A percentile compares a stretch with the other conserved stretches of the same genome.
These are phyloP conservation scores for Calephelis nemesis DNA, from an alignment of 1,140 invertebrate species.

Conservation along the genomic window DNA sequence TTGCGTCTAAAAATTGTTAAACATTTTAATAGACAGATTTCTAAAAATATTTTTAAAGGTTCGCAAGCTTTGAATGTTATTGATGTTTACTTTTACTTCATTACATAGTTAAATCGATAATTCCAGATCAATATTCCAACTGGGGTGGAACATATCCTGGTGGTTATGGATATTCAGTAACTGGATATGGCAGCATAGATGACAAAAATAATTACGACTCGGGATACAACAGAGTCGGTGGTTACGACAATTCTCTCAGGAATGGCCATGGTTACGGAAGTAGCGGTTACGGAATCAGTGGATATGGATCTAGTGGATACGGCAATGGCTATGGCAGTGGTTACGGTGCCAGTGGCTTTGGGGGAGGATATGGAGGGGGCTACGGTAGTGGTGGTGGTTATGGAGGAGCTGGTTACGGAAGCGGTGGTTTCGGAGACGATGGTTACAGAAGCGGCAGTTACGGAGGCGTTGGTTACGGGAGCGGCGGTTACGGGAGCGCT, in stretches of 20 bases:
- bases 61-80: too few species aligned
- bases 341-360: slow-evolving; percentile 2
- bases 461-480: slow-evolving; percentile 1
- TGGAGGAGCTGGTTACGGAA: not conserved
- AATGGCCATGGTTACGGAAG: slow-evolving; percentile 16
- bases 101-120: not conserved
- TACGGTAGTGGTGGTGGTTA: not conserved
- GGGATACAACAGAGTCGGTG: slow-evolving; percentile 25
- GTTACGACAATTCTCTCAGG: slow-evolving; percentile 34
- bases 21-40: too few species aligned
- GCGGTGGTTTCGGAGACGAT: not conserved
- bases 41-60: too few species aligned
- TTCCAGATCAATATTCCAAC: slow-evolving; percentile 55
- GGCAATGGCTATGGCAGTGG: not conserved
- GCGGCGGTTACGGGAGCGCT: slow-evolving; percentile 20
- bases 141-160: slow-evolving; percentile 44
- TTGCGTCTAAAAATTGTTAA: too few species aligned
- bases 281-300: not conserved
- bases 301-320: not conserved
- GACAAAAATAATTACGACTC: slow-evolving; percentile 31
- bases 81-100: too few species aligned
- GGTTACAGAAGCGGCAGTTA: not conserved
- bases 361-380: not conserved
- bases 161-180: slow-evolving; percentile 47
- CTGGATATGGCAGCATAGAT: slow-evolving; percentile 49